Evolutionary conservation across 2,113 vertebrate species (phyloP).

Genomic region (Ranitomeya variabilis): DNA sequence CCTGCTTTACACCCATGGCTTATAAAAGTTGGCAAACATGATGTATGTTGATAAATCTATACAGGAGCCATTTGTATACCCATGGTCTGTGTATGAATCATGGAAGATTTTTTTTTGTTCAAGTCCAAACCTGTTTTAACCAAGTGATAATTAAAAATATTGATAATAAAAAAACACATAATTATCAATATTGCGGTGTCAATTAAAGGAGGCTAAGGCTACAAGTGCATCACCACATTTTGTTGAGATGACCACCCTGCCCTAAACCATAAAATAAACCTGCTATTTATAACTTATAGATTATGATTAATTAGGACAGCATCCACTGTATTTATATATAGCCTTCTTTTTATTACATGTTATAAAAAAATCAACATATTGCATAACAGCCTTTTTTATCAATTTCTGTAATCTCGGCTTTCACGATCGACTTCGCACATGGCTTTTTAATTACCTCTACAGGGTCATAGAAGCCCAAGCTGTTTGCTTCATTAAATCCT

Average conservation of each 20-base stretch:
- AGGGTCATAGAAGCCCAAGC: conserved; percentile 75
- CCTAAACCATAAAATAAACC: background rate
- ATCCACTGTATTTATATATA: background rate
- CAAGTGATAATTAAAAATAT: too few species aligned
- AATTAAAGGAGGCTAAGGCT: too few species aligned
- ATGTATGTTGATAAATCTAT: too few species aligned
- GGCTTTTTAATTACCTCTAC: conserved; percentile 75
- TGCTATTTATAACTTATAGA: background rate
- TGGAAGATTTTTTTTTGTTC: too few species aligned
- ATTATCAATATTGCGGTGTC: too few species aligned
- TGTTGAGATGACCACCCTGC: background rate
- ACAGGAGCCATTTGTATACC: too few species aligned
- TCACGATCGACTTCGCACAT: background rate
- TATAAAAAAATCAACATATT: background rate
- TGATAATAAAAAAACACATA: too few species aligned
- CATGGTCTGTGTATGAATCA: too few species aligned
- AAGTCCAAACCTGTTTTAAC: too few species aligned
- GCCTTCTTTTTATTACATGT: background rate
- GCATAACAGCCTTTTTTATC: background rate
- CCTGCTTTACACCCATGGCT: too few species aligned
- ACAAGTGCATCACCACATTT: too few species aligned
- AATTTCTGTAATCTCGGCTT: background rate
- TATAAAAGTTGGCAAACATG: too few species aligned
- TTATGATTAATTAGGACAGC: background rate
- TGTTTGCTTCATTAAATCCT: conserved; percentile 83